Evolutionary conservation across 1,140 invertebrate genomes (phyloP), one percentile per base, ranked within the genome.

Genomic region (Lepidurus arcticus): DNA sequence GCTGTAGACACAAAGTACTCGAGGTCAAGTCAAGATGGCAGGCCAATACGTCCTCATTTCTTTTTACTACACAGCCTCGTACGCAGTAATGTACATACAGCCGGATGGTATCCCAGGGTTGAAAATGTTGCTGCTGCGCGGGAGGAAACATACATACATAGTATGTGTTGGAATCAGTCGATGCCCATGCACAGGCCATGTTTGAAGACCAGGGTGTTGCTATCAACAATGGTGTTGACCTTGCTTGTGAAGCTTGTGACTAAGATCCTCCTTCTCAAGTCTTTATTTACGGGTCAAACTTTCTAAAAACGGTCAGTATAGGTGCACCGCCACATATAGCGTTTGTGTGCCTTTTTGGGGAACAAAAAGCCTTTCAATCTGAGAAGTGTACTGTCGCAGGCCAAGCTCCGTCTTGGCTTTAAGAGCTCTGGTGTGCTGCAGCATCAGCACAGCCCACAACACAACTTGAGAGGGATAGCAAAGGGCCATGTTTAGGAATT

Each of bases 221-320:
- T 65, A 65, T 65, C 53, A 65, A 65, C 53, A 65, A 65, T 65
- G 53, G 53, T n/a, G 53, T 65, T 65, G 53, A 65, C 21, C 53
- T 65, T 11, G 53, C 53, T 65, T 21, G 21, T 65, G 47, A 21
- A 3, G 8, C 47, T 65, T 21, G 21, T 65, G 53, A 21, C 53
- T 21, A 11, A 65, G 9, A n/a, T 65, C 53, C n/a, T 21, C 53
- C 4, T 65, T 65, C 53, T 21, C 21, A 65, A 65, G 53, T 65
- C 53, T 65, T 65, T 65, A 21, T 65, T 34, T 65, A 65, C 21
- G 53, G 21, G 16, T 65, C 53, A 7, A 21, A 9, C 16, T 9
- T 7, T 10, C 1, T 13, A 65, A 34, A 65, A 65, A 7, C 53
- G 53, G 53, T 65, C 3, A 65, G 4, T n/a, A 13, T 65, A 21